Conservation (phyloP, 2,113 vertebrate species). For the Pelodiscus sinensis region DNA sequence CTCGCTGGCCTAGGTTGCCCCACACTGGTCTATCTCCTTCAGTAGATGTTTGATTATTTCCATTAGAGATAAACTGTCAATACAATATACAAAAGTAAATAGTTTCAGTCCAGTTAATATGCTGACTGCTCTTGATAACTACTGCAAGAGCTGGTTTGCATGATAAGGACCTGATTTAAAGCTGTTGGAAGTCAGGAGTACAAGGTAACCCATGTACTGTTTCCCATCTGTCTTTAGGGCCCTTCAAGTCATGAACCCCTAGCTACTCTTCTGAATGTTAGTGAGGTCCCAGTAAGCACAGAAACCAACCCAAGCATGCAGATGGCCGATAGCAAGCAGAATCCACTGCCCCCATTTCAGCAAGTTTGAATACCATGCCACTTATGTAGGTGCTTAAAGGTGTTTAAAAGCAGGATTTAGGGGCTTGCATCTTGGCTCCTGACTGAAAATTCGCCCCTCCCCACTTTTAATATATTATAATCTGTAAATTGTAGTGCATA, state of each 20-base stretch:
- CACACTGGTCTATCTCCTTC: not conserved
- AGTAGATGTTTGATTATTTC: not conserved
- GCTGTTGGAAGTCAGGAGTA: fast-evolving
- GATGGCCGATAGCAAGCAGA: conserved; percentile 4
- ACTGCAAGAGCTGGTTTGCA: fast-evolving
- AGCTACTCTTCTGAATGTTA: not conserved
- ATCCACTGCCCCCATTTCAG: not conserved
- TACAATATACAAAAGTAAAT: not conserved
- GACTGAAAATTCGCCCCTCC: conserved; percentile 12
- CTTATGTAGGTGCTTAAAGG: conserved; percentile 50
- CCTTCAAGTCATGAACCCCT: conserved; percentile 20
- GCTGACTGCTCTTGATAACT: not conserved
- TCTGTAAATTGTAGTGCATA: conserved; percentile 27
- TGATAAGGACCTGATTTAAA: not conserved
- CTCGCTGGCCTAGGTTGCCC: too few species aligned
- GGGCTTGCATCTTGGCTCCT: not conserved
- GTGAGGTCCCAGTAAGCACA: not conserved
- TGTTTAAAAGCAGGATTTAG: not conserved
- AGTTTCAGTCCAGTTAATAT: not conserved
- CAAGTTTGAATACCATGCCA: conserved; percentile 39
- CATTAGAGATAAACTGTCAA: conserved; percentile 9
- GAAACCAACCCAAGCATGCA: conserved; percentile 16
- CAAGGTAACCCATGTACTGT: not conserved
- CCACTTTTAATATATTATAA: conserved; percentile 42
- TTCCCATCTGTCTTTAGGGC: not conserved